Evolutionary conservation across 1,140 invertebrate genomes (phyloP).

Genomic region (Lordiphosa stackelbergi): DNA sequence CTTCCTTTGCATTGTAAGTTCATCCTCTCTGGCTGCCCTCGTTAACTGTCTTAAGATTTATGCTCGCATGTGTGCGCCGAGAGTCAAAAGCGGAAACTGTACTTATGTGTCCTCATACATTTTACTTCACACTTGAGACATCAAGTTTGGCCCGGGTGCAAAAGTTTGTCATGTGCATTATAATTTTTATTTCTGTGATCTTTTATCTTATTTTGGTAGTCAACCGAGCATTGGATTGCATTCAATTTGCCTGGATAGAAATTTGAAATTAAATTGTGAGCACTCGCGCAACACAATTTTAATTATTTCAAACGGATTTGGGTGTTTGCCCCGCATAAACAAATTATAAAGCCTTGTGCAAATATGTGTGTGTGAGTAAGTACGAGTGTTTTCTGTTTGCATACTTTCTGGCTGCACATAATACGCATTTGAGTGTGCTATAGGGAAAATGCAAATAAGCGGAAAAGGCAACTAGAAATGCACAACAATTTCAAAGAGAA

Average conservation of each 20-base stretch:
- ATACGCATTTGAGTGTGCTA: conserved; percentile 47
- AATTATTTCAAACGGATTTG: conserved; percentile 44
- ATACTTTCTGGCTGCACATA: conserved; percentile 13
- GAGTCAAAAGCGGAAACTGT: conserved; percentile 69
- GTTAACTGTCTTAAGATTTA: conserved; percentile 74
- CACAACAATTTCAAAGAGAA: too few species aligned
- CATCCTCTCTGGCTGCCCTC: conserved; percentile 45
- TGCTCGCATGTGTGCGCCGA: conserved; percentile 32
- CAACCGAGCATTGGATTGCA: conserved; percentile 35
- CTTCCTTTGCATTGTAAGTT: conserved; percentile 51
- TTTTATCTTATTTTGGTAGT: conserved; percentile 44
- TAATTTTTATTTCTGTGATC: conserved; percentile 51
- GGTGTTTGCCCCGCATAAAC: conserved; percentile 47
- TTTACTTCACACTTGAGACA: conserved; percentile 72
- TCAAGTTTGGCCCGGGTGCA: conserved; percentile 51
- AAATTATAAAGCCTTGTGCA: conserved; percentile 48
- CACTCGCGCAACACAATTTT: conserved; percentile 34
- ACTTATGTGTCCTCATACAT: conserved; percentile 60
- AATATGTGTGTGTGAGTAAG: conserved; percentile 40
- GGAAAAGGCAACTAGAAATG: neutral
- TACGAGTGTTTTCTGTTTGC: conserved; percentile 8
- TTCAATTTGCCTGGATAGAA: conserved; percentile 46
- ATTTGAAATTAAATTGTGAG: conserved; percentile 44
- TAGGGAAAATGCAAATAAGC: conserved; percentile 16
- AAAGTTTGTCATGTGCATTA: conserved; percentile 66